Conservation (phyloP, 2,113 vertebrate genomes). For the Percina caprodes region DNA sequence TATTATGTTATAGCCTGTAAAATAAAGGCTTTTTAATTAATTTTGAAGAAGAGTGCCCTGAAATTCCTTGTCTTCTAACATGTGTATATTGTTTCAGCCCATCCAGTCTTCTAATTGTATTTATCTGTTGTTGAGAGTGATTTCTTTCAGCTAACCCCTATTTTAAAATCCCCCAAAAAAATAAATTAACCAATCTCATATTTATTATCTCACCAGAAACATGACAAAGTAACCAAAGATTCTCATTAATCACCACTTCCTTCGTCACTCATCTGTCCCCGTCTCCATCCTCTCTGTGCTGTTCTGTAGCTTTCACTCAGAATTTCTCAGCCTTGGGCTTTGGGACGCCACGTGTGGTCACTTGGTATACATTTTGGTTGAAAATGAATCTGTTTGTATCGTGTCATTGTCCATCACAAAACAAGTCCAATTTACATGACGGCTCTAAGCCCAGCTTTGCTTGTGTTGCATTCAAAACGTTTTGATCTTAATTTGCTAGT, state of each 20-base stretch:
- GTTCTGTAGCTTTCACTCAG: too few species aligned
- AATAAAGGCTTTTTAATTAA: too few species aligned
- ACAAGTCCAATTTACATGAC: too few species aligned
- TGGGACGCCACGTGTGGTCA: not conserved
- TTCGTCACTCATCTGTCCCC: not conserved
- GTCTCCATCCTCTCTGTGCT: constrained; percentile 6
- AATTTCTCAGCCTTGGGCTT: not conserved
- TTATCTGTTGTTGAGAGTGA: not conserved
- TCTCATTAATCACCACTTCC: not conserved
- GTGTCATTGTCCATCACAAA: too few species aligned
- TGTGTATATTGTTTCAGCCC: not conserved
- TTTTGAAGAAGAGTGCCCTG: too few species aligned
- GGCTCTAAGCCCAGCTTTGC: too few species aligned
- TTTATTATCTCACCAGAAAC: not conserved
- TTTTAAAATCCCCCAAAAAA: not conserved
- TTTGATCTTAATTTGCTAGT: too few species aligned
- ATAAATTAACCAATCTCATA: too few species aligned
- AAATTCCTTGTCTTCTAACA: not conserved
- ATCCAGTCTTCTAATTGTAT: not conserved
- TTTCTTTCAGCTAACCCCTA: not conserved
- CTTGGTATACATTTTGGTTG: too few species aligned
- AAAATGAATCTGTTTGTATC: too few species aligned
- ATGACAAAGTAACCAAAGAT: not conserved
- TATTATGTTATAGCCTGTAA: too few species aligned
- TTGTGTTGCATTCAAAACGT: too few species aligned